Base-by-base conservation (phyloP, 2,888 invertebrate genomes). In the Panopea generosa region DNA sequence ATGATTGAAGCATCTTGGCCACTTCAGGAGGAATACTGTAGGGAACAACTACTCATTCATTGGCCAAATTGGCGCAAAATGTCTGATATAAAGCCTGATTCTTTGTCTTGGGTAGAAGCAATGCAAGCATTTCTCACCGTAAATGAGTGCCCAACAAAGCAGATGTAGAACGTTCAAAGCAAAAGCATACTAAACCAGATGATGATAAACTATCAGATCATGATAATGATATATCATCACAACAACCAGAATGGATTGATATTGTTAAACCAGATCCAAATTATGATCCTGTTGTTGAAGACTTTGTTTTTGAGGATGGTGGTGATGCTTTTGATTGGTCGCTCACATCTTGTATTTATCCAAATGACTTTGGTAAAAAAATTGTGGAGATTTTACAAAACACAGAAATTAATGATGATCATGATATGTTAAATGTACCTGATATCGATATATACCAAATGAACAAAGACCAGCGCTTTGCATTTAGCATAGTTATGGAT, bases 41-140 rank as follows among this genome's bases (percentile, higher is more conserved):
- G 73, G 11, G 33, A 56, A 6, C 66, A 50, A 61, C 71, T 83
- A 7, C 40, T 82, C 4, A 38, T 84, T 22, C 81, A 83, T 52
- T 77, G 69, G 61, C 83, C 82, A 27, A 77, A 79, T 33, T 85
- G 77, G 84, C 9, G 77, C n/a, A 67, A 52, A 27, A 22, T 84
- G 4, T 18, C 43, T 29, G 83, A 84, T 40, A 81, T 84, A n/a
- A 78, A 77, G 60, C 14, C 26, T 40, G 33, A 60, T 11, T 27
- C 71, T 27, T 24, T 11, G 29, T 53, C 63, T 26, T 84, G 85
- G 84, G 24, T n/a, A 26, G 60, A 79, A 4, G 52, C 27, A 43
- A 60, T 84, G 33, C 3, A 38, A 11, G 0, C 14, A 6, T 84
- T 84, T 60, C 20, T 83, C 18, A 14, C 38, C 26, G 38, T 43